phyloP scores from a whole-genome alignment of 2,888 invertebrate genomes.

The Dicranocentrus wangi region DNA sequence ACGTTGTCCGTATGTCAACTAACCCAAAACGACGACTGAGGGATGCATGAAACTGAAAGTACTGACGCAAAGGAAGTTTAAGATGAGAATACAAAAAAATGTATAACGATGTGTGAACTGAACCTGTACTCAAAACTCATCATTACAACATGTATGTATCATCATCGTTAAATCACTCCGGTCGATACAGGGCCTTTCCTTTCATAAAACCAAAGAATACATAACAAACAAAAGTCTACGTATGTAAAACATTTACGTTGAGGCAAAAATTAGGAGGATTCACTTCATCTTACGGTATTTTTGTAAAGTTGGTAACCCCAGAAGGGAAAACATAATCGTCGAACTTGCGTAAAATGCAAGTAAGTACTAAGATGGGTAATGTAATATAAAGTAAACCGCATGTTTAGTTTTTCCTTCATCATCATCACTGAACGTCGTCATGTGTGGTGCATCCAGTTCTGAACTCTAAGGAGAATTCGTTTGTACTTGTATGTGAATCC shows the following conservation, averaged over 20 bases:
- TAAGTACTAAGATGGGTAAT: background rate
- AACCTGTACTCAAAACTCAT: conserved; percentile 23
- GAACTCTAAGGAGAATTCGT: background rate
- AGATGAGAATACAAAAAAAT: background rate
- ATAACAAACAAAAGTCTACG: background rate
- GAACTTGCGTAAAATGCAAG: conserved; percentile 18
- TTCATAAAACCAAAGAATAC: background rate
- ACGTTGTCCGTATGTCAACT: conserved; percentile 11
- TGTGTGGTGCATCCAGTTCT: conserved; percentile 50
- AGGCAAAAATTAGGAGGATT: conserved; percentile 15
- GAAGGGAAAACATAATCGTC: conserved; percentile 16
- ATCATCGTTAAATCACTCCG: background rate
- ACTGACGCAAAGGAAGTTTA: background rate
- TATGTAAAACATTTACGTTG: background rate
- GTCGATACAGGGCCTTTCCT: background rate
- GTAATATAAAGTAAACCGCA: conserved; percentile 50
- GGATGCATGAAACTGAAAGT: background rate
- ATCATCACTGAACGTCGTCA: conserved; percentile 43
- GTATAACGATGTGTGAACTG: conserved; percentile 26
- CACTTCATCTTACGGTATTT: conserved; percentile 15
- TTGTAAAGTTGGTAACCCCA: conserved; percentile 33
- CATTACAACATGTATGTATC: background rate
- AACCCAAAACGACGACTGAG: background rate
- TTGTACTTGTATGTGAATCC: background rate
- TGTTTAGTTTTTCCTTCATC: conserved; percentile 39